Base-by-base conservation (phyloP, 2,797 vertebrate species). In the Coregonus ussuriensis region DNA sequence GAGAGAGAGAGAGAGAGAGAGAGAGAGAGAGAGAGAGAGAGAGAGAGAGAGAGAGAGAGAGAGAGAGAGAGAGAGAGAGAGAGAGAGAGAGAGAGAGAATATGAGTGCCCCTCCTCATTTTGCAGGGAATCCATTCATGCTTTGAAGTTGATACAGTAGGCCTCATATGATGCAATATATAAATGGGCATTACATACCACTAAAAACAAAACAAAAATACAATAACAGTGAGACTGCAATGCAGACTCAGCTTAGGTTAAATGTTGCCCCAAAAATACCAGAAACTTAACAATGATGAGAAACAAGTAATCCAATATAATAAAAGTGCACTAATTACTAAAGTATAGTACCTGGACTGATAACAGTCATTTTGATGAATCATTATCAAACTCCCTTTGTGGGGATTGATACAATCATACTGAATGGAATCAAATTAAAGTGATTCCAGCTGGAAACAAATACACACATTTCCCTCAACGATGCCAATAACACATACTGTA, bases 41-140 rank as follows among this genome's bases (percentile, higher is more conserved):
- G 18, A 53, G 68, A 2, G 31, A 73, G 47, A 67, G 18, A n/a
- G 75, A 76, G 7, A 63, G 21, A 52, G 56, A 21, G 37, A 35
- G 18, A 33, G 67, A 1, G 31, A 73, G 47, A 67, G 18, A n/a
- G 75, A 77, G 9, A 63, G 15, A 52, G 59, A 35, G 41, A 35
- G 18, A 21, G 68, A 2, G 31, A 73, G 47, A 67, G 7, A 51
- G 14, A 72, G 47, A 67, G 16, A 16, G 75, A 77, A 71, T 21
- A 41, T 41, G 67, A 11, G 70, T 37, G 70, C 74, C 86, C 79
- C 77, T 35, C 75, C 82, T 82, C 87, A 86, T 83, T 81, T 83
- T 80, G 79, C 52, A 56, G 78, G 86, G 6, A 63, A 88, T 88
- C 84, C 81, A 83, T 83, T 85, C 80, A 81, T 82, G 83, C 85